A percentile compares a stretch with the other conserved stretches of the same genome.
Evolutionary conservation across 2,113 vertebrate species (phyloP).

Genomic region (Tangachromis dhanisi): DNA sequence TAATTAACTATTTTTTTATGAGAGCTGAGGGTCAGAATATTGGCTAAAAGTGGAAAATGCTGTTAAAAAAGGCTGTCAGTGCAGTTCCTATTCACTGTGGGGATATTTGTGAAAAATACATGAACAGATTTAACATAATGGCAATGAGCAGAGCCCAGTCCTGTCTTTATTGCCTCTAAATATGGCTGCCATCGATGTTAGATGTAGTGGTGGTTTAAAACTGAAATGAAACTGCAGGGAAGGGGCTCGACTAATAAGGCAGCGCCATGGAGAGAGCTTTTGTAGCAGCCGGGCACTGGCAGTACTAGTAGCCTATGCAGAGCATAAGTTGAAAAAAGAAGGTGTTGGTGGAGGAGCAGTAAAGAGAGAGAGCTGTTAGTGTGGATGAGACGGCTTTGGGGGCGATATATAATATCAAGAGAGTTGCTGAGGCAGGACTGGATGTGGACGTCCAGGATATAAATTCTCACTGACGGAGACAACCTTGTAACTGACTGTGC

Average conservation of each 20-base stretch:
- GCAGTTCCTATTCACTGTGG: neutral
- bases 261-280: neutral
- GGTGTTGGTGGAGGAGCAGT: constrained; percentile 1
- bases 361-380: neutral
- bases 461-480: constrained; percentile 35
- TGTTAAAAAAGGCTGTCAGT: neutral
- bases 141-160: neutral
- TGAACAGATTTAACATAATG: neutral
- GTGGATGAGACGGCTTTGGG: neutral
- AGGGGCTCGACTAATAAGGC: neutral
- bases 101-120: neutral
- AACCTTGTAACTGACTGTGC: constrained; percentile 25
- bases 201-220: neutral
- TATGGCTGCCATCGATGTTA: neutral
- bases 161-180: neutral
- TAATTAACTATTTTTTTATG: neutral
- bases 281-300: neutral
- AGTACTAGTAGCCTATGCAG: neutral
- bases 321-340: neutral
- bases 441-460: constrained; percentile 15
- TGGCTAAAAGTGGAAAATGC: neutral
- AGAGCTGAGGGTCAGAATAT: neutral
- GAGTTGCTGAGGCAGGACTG: constrained; percentile 44
- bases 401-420: constrained; percentile 21
- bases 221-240: neutral